Evolutionary conservation across 2,888 invertebrate genomes (phyloP), one percentile per base, ranked within the genome.

Genomic region (Polymixis flavicincta): DNA sequence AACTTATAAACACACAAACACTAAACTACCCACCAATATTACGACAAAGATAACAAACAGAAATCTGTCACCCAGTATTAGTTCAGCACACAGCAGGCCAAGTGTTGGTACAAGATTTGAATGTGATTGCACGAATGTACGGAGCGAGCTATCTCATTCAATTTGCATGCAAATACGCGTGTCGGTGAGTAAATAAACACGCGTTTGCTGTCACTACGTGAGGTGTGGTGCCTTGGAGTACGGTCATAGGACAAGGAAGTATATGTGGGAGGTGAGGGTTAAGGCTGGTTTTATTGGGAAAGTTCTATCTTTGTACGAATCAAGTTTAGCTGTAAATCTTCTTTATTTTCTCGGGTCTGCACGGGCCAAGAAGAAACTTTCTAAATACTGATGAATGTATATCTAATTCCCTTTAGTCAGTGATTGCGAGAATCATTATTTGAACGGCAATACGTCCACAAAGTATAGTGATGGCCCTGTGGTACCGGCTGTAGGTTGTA

Each of bases 151-250:
- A 83, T 78, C 78, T 82, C 78, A 87, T 81, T 83, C 76, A 84
- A 88, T 88, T 85, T 87, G 74, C 75, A 84, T 87, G 84, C 78
- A 85, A 89, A 86, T 86, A 85, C 74, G 76, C 59, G 76, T 71
- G 76, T 66, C 73, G 65, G 68, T 70, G 70, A 57, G 71, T 85
- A 80, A 83, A 87, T 83, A 86, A 83, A 80, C 79, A 74, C 65
- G 69, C 61, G 45, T 71, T 68, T 75, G 11, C 28, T 77, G 80
- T 63, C 75, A 74, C 68, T 65, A 57, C 50, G 69, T 74, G 65
- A 74, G 61, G 42, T 64, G 71, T 48, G 73, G 61, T 64, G 74
- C 42, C 63, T 57, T 45, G 22, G 28, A 60, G 54, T 59, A 42
- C n/a, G 45, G 55, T 48, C 65, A n/a, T 50, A 22, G 55, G 22